Percentiles rank a stretch among this genome's conserved stretches.
Evolutionary conservation across 2,113 vertebrate genomes (phyloP).

Genomic region (Pelusios castaneus): DNA sequence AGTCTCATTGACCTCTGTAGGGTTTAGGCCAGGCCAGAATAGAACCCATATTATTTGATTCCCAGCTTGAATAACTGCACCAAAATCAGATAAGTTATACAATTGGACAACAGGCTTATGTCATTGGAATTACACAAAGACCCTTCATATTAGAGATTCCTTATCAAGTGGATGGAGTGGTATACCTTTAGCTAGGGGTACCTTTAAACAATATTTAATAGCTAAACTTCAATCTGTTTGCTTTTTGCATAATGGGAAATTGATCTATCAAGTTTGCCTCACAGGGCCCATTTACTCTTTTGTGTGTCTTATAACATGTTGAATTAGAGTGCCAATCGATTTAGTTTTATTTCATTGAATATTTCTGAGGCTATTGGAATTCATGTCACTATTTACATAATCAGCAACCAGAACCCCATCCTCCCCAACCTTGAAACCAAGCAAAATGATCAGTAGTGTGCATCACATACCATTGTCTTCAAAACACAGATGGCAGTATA

Average conservation of each 20-base stretch:
- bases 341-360: slow-evolving; percentile 67
- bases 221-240: slow-evolving; percentile 62
- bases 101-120: background rate
- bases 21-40: background rate
- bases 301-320: slow-evolving; percentile 59
- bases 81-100: background rate
- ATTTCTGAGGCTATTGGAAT: slow-evolving; percentile 69
- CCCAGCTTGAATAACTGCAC: background rate
- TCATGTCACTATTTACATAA: slow-evolving; percentile 18
- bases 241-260: slow-evolving; percentile 64
- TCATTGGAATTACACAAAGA: background rate
- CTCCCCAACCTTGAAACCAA: background rate
- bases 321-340: slow-evolving; percentile 60
- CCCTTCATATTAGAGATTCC: background rate
- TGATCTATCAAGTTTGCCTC: slow-evolving; percentile 65
- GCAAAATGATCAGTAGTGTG: slow-evolving; percentile 26
- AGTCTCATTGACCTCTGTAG: background rate
- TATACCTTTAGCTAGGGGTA: slow-evolving; percentile 3
- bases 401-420: background rate
- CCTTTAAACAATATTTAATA: slow-evolving; percentile 53
- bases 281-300: slow-evolving; percentile 67
- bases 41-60: background rate
- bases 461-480: slow-evolving; percentile 26
- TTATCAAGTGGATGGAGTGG: background rate
- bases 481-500: slow-evolving; percentile 34